Percentiles rank a stretch among this genome's conserved stretches.
Conservation (phyloP, 2,113 vertebrate genomes). For the Calidris pugnax region DNA sequence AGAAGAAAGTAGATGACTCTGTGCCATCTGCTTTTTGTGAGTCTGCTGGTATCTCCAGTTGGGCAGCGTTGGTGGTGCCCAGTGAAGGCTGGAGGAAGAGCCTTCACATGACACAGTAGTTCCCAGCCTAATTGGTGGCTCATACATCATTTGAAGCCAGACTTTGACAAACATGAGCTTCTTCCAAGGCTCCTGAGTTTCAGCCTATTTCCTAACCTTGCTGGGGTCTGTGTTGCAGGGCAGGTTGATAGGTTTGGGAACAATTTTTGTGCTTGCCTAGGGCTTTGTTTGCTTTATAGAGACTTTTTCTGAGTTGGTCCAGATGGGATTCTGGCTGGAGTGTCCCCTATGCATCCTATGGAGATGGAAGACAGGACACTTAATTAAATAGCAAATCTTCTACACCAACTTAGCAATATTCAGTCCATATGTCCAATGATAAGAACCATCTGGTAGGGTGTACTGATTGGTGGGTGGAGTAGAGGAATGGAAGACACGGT, state of each 20-base stretch:
- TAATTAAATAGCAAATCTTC: conserved; percentile 50
- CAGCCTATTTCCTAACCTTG: not conserved
- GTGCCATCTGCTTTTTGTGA: conserved; percentile 22
- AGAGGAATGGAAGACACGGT: conserved; percentile 27
- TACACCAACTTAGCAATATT: conserved; percentile 47
- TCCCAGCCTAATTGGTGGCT: not conserved
- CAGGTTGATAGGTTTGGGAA: not conserved
- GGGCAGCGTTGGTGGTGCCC: not conserved
- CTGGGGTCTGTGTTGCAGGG: not conserved
- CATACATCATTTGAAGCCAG: not conserved
- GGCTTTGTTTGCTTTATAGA: not conserved
- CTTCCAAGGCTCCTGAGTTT: not conserved
- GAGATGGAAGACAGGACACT: conserved; percentile 22
- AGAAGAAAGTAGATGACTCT: not conserved
- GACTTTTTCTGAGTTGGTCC: not conserved
- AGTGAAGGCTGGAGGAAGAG: not conserved
- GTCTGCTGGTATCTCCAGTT: not conserved
- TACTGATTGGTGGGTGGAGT: conserved; percentile 51
- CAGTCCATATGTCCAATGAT: conserved; percentile 62
- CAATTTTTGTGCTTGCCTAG: not conserved
- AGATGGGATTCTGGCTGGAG: conserved; percentile 40
- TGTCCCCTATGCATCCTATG: not conserved
- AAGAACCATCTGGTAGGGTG: conserved; percentile 56
- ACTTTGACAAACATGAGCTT: not conserved
- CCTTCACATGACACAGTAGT: not conserved